A percentile compares a stretch with the other conserved stretches of the same genome.
Conservation (phyloP, 2,113 vertebrate species). For the Zootoca vivipara region DNA sequence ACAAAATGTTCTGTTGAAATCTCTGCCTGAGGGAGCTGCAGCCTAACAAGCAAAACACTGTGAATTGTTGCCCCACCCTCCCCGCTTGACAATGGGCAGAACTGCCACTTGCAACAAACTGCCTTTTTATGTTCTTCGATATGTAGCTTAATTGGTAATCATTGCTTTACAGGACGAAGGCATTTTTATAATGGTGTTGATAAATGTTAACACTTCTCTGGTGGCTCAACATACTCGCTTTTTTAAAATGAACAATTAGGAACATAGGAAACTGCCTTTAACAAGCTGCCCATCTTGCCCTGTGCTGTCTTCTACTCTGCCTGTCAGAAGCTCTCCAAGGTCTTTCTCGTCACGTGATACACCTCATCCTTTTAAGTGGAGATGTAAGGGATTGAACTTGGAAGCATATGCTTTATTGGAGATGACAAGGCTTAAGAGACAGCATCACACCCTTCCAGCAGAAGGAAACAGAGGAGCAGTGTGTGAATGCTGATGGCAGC, state of each 20-base stretch:
- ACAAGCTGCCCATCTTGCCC: not conserved
- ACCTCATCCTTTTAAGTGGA: not conserved
- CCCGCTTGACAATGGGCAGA: not conserved
- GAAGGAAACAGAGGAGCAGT: not conserved
- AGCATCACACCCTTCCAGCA: not conserved
- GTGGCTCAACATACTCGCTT: accelerated
- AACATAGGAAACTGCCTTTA: not conserved
- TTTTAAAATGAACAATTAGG: not conserved
- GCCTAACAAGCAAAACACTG: not conserved
- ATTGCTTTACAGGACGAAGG: not conserved
- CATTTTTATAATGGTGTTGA: not conserved
- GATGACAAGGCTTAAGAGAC: too few relatives aligned
- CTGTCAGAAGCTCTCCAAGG: not conserved
- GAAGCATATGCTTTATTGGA: not conserved
- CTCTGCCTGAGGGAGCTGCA: not conserved
- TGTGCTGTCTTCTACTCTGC: not conserved
- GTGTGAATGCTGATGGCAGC: not conserved
- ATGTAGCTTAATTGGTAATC: constrained; percentile 14
- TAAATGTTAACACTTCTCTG: not conserved
- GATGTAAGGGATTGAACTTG: not conserved
- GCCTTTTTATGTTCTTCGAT: not conserved
- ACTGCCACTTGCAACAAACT: not conserved
- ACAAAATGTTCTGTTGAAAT: not conserved
- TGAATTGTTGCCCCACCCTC: not conserved
- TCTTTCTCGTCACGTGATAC: not conserved